Evolutionary conservation across 2,888 invertebrate genomes (phyloP).

Genomic region (Trypoxylon attenuatum): DNA sequence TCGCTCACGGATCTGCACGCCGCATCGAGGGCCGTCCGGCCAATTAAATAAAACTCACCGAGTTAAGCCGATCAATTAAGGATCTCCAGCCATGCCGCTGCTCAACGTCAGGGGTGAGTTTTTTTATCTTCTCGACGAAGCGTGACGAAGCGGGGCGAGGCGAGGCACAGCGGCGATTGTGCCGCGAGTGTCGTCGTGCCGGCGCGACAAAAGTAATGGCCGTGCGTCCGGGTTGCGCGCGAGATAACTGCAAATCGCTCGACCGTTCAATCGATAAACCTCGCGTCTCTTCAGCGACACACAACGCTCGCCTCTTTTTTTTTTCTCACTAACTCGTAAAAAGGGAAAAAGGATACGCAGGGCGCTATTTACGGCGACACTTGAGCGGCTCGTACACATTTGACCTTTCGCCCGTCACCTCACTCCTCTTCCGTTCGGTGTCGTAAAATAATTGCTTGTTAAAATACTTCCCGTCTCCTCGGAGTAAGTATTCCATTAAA

Average conservation of each 20-base stretch:
- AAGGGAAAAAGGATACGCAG: neutral
- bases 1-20: constrained; percentile 40
- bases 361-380: neutral
- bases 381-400: neutral
- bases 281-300: neutral
- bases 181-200: neutral
- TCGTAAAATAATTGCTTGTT: too few relatives aligned
- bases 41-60: constrained; percentile 44
- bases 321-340: too few relatives aligned
- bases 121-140: too few relatives aligned
- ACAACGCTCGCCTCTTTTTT: too few relatives aligned
- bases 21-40: constrained; percentile 35
- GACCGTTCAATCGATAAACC: neutral
- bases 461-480: too few relatives aligned
- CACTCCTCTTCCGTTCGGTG: neutral
- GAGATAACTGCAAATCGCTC: neutral
- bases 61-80: constrained; percentile 39
- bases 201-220: neutral
- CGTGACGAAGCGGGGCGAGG: too few relatives aligned
- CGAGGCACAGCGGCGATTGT: neutral
- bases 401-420: neutral
- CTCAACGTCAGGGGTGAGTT: constrained; percentile 66
- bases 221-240: neutral
- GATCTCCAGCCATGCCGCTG: constrained; percentile 63
- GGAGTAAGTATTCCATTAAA: too few relatives aligned